Evolutionary conservation across 2,113 vertebrate genomes (phyloP).

Genomic region (Xenopus laevis): DNA sequence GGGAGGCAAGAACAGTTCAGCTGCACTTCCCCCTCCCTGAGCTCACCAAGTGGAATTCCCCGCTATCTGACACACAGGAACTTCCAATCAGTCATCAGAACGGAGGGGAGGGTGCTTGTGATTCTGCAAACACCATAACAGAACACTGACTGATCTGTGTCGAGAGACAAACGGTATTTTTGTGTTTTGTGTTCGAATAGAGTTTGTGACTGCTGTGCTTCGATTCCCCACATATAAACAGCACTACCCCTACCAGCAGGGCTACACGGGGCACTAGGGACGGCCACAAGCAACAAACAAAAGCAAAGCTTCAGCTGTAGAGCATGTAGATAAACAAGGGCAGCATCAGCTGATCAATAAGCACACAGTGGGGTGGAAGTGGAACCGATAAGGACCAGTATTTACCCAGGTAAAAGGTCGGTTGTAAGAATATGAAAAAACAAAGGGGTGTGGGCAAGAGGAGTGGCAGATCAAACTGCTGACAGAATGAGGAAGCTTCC

Average conservation of each 20-base stretch:
- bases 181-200: too few relatives aligned
- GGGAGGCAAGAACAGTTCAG: neutral
- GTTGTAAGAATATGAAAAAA: neutral
- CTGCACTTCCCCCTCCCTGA: constrained; percentile 31
- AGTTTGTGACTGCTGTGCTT: too few relatives aligned
- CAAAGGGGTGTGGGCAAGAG: neutral
- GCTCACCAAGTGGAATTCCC: constrained; percentile 37
- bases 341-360: neutral
- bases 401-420: neutral
- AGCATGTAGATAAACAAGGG: too few relatives aligned
- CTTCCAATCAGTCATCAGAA: constrained; percentile 34
- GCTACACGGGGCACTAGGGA: too few relatives aligned
- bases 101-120: neutral
- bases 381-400: neutral
- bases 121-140: too few relatives aligned
- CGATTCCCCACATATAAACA: too few relatives aligned
- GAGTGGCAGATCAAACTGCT: neutral
- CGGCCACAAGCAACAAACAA: too few relatives aligned
- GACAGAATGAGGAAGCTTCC: neutral
- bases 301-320: too few relatives aligned
- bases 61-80: constrained; percentile 31
- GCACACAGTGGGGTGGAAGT: neutral
- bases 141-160: too few relatives aligned
- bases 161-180: too few relatives aligned
- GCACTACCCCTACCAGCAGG: too few relatives aligned